phyloP scores from a whole-genome alignment of 2,888 invertebrate genomes.

The Rhingia campestris region DNA sequence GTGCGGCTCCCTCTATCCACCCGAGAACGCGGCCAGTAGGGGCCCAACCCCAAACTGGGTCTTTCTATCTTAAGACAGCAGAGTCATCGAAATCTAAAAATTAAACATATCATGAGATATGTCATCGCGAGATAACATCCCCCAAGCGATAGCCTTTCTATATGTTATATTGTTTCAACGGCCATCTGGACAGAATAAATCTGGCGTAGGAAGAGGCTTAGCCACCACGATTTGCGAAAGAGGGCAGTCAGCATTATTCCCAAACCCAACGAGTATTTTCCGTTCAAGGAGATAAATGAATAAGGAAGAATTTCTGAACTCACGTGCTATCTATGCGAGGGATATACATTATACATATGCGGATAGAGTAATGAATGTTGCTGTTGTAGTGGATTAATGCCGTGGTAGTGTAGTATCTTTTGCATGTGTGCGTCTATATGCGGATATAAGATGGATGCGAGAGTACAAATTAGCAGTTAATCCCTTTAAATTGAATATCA shows the following conservation, averaged over 20 bases:
- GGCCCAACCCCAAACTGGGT: no score
- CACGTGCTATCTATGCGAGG: slow-evolving; percentile 23
- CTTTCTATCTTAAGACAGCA: background rate
- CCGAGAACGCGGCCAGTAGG: no score
- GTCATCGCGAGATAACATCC: background rate
- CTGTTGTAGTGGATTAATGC: slow-evolving; percentile 59
- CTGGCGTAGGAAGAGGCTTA: slow-evolving; percentile 54
- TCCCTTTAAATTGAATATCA: slow-evolving; percentile 81
- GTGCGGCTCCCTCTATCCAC: no score
- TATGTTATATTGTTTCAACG: slow-evolving; percentile 2
- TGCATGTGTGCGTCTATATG: slow-evolving; percentile 13
- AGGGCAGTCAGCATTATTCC: background rate
- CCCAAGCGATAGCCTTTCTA: background rate
- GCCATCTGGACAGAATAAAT: slow-evolving; percentile 57
- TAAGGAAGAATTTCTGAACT: slow-evolving; percentile 44
- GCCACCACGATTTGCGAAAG: slow-evolving; percentile 11
- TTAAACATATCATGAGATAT: background rate
- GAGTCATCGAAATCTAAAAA: background rate
- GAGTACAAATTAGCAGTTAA: slow-evolving; percentile 80
- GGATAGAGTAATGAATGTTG: slow-evolving; percentile 26
- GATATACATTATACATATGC: no score
- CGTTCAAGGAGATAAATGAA: slow-evolving; percentile 39
- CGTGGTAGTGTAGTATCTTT: slow-evolving; percentile 25
- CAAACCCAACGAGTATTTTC: background rate
- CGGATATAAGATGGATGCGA: slow-evolving; percentile 11